Evolutionary conservation across 2,113 vertebrate species (phyloP), one percentile per base, ranked within the genome.

Genomic region (Hippocampus comes): DNA sequence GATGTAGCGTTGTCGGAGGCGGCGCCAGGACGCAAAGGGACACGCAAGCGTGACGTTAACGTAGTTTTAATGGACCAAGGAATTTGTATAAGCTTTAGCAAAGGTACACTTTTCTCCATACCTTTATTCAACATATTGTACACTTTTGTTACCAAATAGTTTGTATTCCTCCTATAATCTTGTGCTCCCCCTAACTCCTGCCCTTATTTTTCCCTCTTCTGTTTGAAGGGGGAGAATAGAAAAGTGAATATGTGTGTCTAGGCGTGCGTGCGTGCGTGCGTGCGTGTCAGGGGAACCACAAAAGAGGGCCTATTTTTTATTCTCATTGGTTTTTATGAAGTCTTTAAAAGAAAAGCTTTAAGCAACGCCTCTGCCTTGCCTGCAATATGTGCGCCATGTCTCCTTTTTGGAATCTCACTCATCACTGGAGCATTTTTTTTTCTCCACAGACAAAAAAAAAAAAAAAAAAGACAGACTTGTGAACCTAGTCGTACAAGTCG

Each of bases 51-150:
- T 87, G 87, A 86, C 72, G 91, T 93, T 90, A 91, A 95, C 92
- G 88, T 96, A 94, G 94, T 97, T 98, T 97, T 95, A 96, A 96
- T 34, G 97, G 97, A 99, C 97, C 96, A 98, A 98, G 94, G 93
- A 95, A 95, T 94, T 95, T 96, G 93, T 95, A 94, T 96, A 98
- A 99, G 95, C 96, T 99, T 99, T 98, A 98, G 97, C 95, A 94
- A 97, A 98, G 97, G 97, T 98, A 98, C 97, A 96, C 95, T 96
- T 90, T 97, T 97, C 96, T 95, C 94, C 95, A 96, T 95, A 94
- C 95, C 95, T 96, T 96, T 98, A 97, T 97, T 91, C 93, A 93
- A 94, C 94, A 93, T 96, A 95, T 97, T 96, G 95, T 96, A 94
- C 89, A 94, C 93, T 95, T 97, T 97, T 97, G 95, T 98, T 96